Evolutionary conservation across 2,888 invertebrate species (phyloP), one percentile per base, ranked within the genome.

Genomic region (Willowsia nigromaculata): DNA sequence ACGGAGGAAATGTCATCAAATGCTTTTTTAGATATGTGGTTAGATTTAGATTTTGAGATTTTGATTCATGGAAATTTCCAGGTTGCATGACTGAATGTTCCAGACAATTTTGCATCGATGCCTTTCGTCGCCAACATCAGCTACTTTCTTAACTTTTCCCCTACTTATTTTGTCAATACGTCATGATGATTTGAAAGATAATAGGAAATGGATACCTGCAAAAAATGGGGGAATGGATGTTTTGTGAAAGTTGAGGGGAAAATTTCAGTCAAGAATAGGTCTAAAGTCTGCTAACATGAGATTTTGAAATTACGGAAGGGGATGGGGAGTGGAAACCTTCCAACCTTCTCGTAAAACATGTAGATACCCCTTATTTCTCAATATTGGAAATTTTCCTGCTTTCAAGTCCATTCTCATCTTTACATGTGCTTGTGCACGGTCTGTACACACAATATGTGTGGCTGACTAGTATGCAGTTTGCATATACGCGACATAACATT

Each of bases 321-420:
- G 33, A n/a, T 33, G 68, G 68, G 68, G 74, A 43, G 74, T 43
- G 43, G 27, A 25, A 37, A 76, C 43, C 74, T 50, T 27, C n/a
- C n/a, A n/a, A 0, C 71, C n/a, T 37, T 43, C 15, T 47, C 68
- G 74, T 76, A 47, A 11, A 15, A 76, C 27, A 76, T 76, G 50
- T 1, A 76, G 47, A 40, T 9, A 22, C 15, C 22, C 25, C 43
- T 47, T 40, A 1, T 5, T 68, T 22, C n/a, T 50, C 50, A n/a
- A 6, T 25, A 22, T 15, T 33, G 22, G 30, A 65, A 30, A 33
- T 11, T 33, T 68, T 37, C 37, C 33, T 37, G 43, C 71, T 40
- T 25, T 33, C 18, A 37, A 22, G 40, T n/a, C 13, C n/a, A 22
- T 40, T 71, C 43, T 40, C 40, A 40, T 25, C 0, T 25, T 30